Evolutionary conservation across 2,888 invertebrate genomes (phyloP), one percentile per base, ranked within the genome.

Genomic region (Tipula unca): DNA sequence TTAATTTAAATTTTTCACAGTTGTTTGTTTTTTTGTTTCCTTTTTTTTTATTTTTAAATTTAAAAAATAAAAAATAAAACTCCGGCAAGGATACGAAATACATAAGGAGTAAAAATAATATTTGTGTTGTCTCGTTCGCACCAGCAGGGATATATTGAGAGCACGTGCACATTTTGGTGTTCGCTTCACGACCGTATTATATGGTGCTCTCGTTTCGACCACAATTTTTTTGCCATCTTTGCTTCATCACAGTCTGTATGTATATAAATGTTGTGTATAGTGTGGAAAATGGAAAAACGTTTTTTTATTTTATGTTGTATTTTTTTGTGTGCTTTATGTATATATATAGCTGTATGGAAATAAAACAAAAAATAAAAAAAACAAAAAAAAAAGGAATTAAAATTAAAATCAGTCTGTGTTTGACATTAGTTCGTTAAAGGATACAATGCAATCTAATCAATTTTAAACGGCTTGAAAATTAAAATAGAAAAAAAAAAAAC

Each of bases 371-470:
- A 39, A 69, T 25, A 69, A 69, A 69, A 69, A 69, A 69, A 36
- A 36, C n/a, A 48, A 3, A 48, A 48, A 69, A 69, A 69, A 69
- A 69, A 69, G 69, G 69, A 69, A 69, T 69, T 69, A 36, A 85
- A 85, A 36, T 36, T 85, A 85, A 85, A 42, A 86, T 87, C 83
- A 87, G 87, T 87, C 82, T 86, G 85, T 85, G 69, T 86, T 86
- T 87, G 87, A 86, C 86, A 85, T 85, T 87, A 86, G 87, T 85
- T 84, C 83, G 83, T 83, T 32, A 83, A 83, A 83, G 83, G 35
- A 35, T 29, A 83, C 29, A 83, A 32, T 83, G 29, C 35, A 83
- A 32, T 83, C 35, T 35, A 29, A 35, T 83, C 35, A 29, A 32
- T 83, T 29, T 83, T 82, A 29, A 82, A 82, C 82, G 82, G 29